phyloP scores from a whole-genome alignment of 2,113 vertebrate genomes.

The Neotragus moschatus region DNA sequence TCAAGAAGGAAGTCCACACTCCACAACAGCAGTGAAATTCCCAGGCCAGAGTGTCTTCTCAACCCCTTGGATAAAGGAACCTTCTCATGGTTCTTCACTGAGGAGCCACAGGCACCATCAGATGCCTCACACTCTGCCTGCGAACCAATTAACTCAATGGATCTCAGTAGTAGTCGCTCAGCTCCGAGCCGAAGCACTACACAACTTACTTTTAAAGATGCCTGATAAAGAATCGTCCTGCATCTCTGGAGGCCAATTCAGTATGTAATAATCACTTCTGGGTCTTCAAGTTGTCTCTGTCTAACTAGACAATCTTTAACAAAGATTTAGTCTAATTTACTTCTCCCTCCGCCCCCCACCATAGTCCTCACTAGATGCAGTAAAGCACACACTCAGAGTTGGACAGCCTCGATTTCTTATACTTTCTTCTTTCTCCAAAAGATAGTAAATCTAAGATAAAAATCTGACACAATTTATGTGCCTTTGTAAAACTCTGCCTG shows the following conservation, averaged over 20 bases:
- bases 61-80: not conserved
- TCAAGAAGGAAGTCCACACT: not conserved
- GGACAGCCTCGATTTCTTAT: not conserved
- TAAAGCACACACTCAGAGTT: not conserved
- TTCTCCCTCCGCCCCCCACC: not conserved
- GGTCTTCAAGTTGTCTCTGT: not conserved
- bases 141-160: not conserved
- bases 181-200: not conserved
- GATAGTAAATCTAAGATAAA: conserved; percentile 9
- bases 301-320: not conserved
- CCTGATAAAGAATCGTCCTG: not conserved
- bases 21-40: not conserved
- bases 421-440: not conserved
- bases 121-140: not conserved
- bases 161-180: not conserved
- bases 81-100: not conserved
- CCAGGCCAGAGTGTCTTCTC: not conserved
- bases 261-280: not conserved
- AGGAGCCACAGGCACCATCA: not conserved
- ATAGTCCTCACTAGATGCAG: not conserved
- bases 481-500: conserved; percentile 8
- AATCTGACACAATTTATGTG: not conserved
- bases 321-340: not conserved
- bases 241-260: not conserved
- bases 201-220: not conserved